Percentiles rank a stretch among this genome's conserved stretches.
phyloP scores from a whole-genome alignment of 2,888 invertebrate genomes.

The Ceriagrion tenellum region DNA sequence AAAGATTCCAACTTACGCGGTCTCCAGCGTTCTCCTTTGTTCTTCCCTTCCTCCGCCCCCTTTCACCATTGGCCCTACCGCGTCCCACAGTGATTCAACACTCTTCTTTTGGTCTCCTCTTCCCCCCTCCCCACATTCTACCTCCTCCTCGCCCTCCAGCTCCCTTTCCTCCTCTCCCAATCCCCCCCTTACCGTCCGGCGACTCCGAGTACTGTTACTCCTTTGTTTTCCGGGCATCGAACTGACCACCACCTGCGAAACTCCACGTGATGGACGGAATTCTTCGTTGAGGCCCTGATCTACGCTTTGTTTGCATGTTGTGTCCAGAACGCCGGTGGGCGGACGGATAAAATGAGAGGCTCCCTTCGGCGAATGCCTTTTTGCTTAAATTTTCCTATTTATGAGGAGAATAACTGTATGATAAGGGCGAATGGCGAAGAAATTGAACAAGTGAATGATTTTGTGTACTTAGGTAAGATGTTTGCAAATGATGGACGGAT shows the following conservation, averaged over 20 bases:
- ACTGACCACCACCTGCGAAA: background rate
- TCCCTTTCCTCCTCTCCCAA: background rate
- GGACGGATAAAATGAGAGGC: background rate
- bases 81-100: background rate
- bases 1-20: too few species aligned
- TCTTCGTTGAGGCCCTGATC: background rate
- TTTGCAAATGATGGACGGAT: too few species aligned
- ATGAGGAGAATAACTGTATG: too few species aligned
- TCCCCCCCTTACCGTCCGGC: background rate
- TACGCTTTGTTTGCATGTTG: background rate
- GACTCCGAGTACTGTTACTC: background rate
- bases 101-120: background rate
- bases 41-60: too few species aligned
- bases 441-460: too few species aligned
- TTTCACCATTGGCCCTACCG: background rate
- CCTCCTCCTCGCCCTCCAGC: too few species aligned
- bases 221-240: constrained; percentile 18
- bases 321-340: background rate
- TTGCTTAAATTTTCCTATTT: background rate
- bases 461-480: too few species aligned
- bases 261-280: background rate
- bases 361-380: background rate
- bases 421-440: too few species aligned
- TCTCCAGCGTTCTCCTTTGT: too few species aligned
- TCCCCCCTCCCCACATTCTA: background rate